Evolutionary conservation across 2,113 vertebrate genomes (phyloP).

Genomic region (Lampris megalopsis): DNA sequence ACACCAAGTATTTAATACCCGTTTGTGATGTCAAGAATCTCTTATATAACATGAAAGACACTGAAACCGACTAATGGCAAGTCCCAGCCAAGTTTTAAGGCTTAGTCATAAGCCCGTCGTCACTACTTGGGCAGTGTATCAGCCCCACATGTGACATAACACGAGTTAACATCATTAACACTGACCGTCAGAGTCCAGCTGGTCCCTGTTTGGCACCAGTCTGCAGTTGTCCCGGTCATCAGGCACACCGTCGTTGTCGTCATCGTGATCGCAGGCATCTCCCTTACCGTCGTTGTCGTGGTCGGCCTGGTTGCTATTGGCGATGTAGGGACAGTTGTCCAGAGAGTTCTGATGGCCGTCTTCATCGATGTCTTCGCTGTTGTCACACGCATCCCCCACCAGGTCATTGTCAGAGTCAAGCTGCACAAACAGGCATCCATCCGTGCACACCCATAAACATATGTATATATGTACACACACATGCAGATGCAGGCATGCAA

Average conservation of each 20-base stretch:
- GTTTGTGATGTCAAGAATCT: no score
- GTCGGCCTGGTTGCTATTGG: slow-evolving; percentile 96
- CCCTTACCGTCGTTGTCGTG: slow-evolving; percentile 93
- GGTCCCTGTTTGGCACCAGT: slow-evolving; percentile 89
- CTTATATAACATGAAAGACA: no score
- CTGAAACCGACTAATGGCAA: no score
- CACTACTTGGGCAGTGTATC: no score
- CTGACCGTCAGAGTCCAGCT: slow-evolving; percentile 90
- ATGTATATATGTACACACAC: not conserved
- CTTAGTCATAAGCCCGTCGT: no score
- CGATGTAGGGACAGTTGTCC: slow-evolving; percentile 95
- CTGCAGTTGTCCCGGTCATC: slow-evolving; percentile 97
- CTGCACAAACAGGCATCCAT: slow-evolving; percentile 66
- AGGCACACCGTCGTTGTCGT: slow-evolving; percentile 94
- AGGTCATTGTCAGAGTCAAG: slow-evolving; percentile 92
- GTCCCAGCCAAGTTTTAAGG: no score
- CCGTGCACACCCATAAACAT: not conserved
- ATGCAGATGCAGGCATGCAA: not conserved
- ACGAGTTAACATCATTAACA: not conserved
- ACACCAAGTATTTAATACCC: no score
- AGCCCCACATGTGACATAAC: not conserved
- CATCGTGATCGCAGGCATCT: slow-evolving; percentile 93
- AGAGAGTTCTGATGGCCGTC: slow-evolving; percentile 97
- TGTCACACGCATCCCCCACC: slow-evolving; percentile 94
- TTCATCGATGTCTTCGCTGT: slow-evolving; percentile 94